Evolutionary conservation across 1,140 invertebrate genomes (phyloP), one percentile per base, ranked within the genome.

Genomic region (Mactra quadrangularis): DNA sequence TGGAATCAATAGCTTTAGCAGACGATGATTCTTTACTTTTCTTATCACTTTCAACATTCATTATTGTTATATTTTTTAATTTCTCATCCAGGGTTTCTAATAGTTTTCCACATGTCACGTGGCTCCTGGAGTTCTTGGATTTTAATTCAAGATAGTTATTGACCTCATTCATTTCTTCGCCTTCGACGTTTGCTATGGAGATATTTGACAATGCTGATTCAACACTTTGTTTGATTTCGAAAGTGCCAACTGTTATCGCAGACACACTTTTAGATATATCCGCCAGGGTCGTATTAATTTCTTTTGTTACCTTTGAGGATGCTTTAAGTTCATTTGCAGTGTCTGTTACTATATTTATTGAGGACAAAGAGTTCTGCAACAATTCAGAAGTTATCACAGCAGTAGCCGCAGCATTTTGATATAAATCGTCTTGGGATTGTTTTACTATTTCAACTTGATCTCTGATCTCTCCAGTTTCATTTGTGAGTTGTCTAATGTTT

Each of bases 61-160:
- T 70, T 33, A 71, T 59, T 50, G 59, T 81, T 9, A 81, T 57
- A 25, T 59, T 35, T 82, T 82, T 64, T 6, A 82, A 53, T 62
- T 66, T 72, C 74, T 74, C 70, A n/a, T 82, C 79, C 15, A 82
- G 19, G 6, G 66, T 38, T 41, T 82, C 70, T 3, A 82, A n/a
- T 22, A 82, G 17, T 38, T 55, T 75, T 13, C 57, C 53, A 55
- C 79, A 82, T 15, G 70, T 38, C 38, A 41, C 38, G 15, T 6
- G 38, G 31, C 64, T 74, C 6, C 62, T 38, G 1, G 52, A 29
- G 15, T 70, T 60, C 6, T 41, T 50, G 4, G 45, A 27, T 11
- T 17, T 57, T 7, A 71, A 60, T 71, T 81, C 77, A 47, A 27
- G 64, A 31, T 41, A 81, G 13, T 35, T 45, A 2, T 17, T 13